Conservation (phyloP, 92 coral and sea anemone genomes). For the Phymanthus crucifer region DNA sequence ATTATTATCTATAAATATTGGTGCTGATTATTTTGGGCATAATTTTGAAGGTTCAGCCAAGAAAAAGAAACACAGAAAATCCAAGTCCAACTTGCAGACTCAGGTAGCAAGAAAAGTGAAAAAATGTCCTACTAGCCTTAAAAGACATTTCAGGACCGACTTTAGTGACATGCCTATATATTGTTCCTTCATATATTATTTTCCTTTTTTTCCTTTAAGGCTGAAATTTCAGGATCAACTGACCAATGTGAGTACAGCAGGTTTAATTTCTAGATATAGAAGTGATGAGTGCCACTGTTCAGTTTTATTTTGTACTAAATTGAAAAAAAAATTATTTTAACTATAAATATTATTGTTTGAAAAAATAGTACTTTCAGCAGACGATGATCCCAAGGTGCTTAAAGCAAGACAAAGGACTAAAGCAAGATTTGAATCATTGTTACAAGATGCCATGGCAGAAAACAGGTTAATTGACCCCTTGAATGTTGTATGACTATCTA, state of each 20-base stretch:
- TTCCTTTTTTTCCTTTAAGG: slow-evolving; percentile 22
- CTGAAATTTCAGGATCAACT: slow-evolving; percentile 72
- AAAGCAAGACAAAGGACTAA: slow-evolving; percentile 74
- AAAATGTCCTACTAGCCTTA: not conserved
- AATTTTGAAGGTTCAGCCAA: slow-evolving; percentile 48
- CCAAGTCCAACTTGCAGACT: slow-evolving; percentile 68
- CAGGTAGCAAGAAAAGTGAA: slow-evolving; percentile 48
- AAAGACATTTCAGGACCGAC: too few species aligned
- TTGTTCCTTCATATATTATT: not conserved
- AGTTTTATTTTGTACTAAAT: too few species aligned
- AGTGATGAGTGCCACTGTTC: too few species aligned
- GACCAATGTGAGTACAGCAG: slow-evolving; percentile 69
- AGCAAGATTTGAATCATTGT: slow-evolving; percentile 87
- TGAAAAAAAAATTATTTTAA: too few species aligned
- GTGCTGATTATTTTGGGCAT: not conserved
- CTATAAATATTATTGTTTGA: not conserved
- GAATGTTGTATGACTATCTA: too few species aligned
- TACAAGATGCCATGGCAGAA: slow-evolving; percentile 78
- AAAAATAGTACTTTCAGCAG: slow-evolving; percentile 52
- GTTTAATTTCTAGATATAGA: not conserved
- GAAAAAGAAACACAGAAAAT: slow-evolving; percentile 81
- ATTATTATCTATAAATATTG: not conserved
- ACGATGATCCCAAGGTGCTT: slow-evolving; percentile 58
- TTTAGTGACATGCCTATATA: too few species aligned
- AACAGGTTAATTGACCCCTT: slow-evolving; percentile 52